Evolutionary conservation across 2,888 invertebrate genomes (phyloP).

Genomic region (Drosophila anomelani): DNA sequence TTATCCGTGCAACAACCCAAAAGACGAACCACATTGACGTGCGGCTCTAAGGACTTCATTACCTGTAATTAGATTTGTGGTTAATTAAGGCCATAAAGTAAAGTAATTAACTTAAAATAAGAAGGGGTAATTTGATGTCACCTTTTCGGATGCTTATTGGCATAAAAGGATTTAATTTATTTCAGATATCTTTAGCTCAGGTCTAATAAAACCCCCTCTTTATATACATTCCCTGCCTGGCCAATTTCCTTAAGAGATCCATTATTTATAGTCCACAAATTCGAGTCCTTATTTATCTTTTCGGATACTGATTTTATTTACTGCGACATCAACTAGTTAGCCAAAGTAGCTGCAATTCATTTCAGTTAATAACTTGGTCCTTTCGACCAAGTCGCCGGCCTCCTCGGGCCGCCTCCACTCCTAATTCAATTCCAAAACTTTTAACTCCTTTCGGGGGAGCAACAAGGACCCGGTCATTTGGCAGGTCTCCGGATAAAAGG

Average conservation of each 20-base stretch:
- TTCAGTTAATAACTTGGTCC: slow-evolving; percentile 37
- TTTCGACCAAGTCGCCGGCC: too few species aligned
- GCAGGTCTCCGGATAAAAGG: slow-evolving; percentile 9
- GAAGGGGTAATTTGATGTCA: too few species aligned
- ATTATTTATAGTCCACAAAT: slow-evolving; percentile 1
- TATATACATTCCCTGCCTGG: not conserved
- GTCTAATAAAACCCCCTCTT: not conserved
- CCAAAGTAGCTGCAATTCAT: slow-evolving; percentile 27
- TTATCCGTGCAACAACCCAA: slow-evolving; percentile 96
- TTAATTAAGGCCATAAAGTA: not conserved
- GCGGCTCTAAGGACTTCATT: slow-evolving; percentile 95
- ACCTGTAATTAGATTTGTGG: slow-evolving; percentile 85
- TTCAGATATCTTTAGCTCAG: not conserved
- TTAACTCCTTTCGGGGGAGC: slow-evolving; percentile 5
- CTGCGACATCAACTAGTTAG: slow-evolving; percentile 7
- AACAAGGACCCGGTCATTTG: slow-evolving; percentile 20
- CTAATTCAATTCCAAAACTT: slow-evolving; percentile 24
- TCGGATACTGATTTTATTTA: slow-evolving; percentile 17
- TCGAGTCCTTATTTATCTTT: slow-evolving; percentile 14
- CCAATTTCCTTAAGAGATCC: not conserved
- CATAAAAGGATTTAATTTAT: not conserved
- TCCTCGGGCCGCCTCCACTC: slow-evolving; percentile 7
- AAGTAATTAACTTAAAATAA: not conserved
- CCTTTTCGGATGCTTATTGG: not conserved
- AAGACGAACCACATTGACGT: slow-evolving; percentile 95